Evolutionary conservation across 2,888 invertebrate genomes (phyloP).

Genomic region (Mongoloraphidia duomilia): DNA sequence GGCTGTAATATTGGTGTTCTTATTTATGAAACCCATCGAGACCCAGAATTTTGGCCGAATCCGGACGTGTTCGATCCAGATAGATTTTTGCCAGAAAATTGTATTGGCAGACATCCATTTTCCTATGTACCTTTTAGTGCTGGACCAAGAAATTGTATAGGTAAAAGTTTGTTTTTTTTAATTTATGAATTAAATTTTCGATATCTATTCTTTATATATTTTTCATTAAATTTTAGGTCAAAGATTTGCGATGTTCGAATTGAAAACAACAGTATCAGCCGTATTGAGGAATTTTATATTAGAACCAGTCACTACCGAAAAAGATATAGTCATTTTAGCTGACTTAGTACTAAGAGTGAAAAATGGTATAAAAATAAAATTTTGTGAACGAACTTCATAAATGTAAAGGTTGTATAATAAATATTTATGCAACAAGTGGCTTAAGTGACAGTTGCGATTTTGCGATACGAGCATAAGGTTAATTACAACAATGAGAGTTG

Average conservation of each 20-base stretch:
- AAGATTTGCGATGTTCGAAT: conserved; percentile 49
- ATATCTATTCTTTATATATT: conserved; percentile 25
- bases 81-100: conserved; percentile 47
- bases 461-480: no score
- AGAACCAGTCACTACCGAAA: conserved; percentile 31
- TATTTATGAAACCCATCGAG: conserved; percentile 48
- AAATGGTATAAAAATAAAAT: conserved; percentile 28
- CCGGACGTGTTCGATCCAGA: conserved; percentile 55
- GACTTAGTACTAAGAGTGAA: conserved; percentile 35
- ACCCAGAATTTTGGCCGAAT: conserved; percentile 45
- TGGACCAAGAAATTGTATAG: conserved; percentile 25
- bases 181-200: not conserved
- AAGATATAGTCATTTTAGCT: conserved; percentile 28
- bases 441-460: no score
- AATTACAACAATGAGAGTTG: no score
- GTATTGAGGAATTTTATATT: conserved; percentile 38
- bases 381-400: conserved; percentile 6
- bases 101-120: conserved; percentile 40
- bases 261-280: conserved; percentile 40
- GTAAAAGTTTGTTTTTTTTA: conserved; percentile 14
- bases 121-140: conserved; percentile 32
- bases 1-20: conserved; percentile 37
- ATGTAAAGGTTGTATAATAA: not conserved
- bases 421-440: no score
- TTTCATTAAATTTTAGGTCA: conserved; percentile 40